A percentile compares a stretch with the other conserved stretches of the same genome.
Conservation (phyloP, 2,888 invertebrate species). For the Papilio demoleus region DNA sequence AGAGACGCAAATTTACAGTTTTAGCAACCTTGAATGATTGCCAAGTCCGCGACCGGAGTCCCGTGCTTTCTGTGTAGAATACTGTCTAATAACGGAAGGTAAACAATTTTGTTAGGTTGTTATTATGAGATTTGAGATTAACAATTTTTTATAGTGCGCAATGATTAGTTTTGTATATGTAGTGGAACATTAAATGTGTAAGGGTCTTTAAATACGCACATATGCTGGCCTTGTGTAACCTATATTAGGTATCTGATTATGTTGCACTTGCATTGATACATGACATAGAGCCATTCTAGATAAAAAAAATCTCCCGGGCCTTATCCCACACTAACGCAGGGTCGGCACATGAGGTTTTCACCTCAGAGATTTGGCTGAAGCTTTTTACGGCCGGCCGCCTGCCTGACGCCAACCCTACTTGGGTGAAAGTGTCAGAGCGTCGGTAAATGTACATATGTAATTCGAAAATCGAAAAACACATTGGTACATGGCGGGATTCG, state of each 20-base stretch:
- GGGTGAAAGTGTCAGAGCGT: too few relatives aligned
- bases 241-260: not conserved
- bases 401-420: too few relatives aligned
- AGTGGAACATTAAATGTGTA: not conserved
- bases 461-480: too few relatives aligned
- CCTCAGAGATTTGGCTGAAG: too few relatives aligned
- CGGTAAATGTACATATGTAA: too few relatives aligned
- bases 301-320: too few relatives aligned
- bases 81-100: conserved; percentile 59
- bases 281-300: not conserved
- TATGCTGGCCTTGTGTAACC: not conserved
- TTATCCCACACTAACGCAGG: too few relatives aligned
- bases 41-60: conserved; percentile 70
- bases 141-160: not conserved
- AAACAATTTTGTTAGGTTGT: conserved; percentile 56
- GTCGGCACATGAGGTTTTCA: too few relatives aligned
- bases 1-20: conserved; percentile 76
- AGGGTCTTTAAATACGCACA: not conserved
- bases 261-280: not conserved
- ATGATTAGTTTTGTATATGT: not conserved
- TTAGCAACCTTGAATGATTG: conserved; percentile 75
- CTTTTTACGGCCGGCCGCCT: too few relatives aligned
- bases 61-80: conserved; percentile 61
- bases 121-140: conserved; percentile 27
- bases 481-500: too few relatives aligned